Evolutionary conservation across 1,140 invertebrate genomes (phyloP), one percentile per base, ranked within the genome.

Genomic region (Zelostemma sp.): DNA sequence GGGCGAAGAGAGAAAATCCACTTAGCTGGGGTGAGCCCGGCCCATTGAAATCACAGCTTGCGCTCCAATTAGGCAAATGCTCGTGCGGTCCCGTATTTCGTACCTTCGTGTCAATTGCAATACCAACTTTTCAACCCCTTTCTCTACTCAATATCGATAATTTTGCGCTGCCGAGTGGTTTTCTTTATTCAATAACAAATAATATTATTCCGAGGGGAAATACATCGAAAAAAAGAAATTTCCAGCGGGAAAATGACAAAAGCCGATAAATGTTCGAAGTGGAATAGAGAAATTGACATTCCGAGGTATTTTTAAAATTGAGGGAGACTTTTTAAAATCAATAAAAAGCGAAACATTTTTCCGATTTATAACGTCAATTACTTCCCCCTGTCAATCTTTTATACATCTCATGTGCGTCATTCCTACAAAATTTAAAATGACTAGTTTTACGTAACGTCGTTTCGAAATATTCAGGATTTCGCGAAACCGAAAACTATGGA

Each of bases 201-300:
- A 71, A 71, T 71, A 53, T 63, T 50, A 67, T 71, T 71, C 63
- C n/a, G n/a, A n/a, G n/a, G n/a, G n/a, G n/a, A n/a, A n/a, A n/a
- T n/a, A n/a, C n/a, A n/a, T n/a, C n/a, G n/a, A n/a, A n/a, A n/a
- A n/a, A n/a, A n/a, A n/a, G n/a, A n/a, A n/a, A n/a, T n/a, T n/a
- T n/a, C n/a, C n/a, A n/a, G n/a, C n/a, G n/a, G n/a, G n/a, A n/a
- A n/a, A n/a, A n/a, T n/a, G n/a, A 5, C 11, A 11, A 5, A 11
- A 31, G 11, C 28, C 5, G 28, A 5, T 31, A 31, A 31, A 31
- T 5, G 5, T 31, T 31, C 28, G 28, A 5, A n/a, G n/a, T n/a
- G n/a, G n/a, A n/a, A n/a, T n/a, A n/a, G n/a, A n/a, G n/a, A n/a
- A n/a, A n/a, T n/a, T n/a, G n/a, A n/a, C n/a, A n/a, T n/a, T n/a